Conservation (phyloP, 2,797 vertebrate species). For the Hydrophis major region DNA sequence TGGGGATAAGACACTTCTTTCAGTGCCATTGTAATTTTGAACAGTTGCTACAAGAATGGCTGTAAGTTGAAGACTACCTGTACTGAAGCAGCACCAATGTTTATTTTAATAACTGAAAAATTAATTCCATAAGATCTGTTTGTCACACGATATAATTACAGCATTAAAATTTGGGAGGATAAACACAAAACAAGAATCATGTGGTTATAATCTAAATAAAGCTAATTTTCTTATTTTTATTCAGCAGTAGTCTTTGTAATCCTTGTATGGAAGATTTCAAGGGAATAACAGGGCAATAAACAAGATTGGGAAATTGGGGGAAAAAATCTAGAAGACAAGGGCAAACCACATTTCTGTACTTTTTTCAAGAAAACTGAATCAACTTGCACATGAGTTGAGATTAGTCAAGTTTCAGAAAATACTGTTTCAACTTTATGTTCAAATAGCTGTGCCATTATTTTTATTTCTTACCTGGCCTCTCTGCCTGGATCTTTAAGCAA, state of each 20-base stretch:
- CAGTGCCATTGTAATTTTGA: background rate
- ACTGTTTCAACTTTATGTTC: background rate
- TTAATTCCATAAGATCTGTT: background rate
- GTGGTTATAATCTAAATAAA: background rate
- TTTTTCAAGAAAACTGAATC: background rate
- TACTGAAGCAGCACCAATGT: background rate
- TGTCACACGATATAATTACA: background rate
- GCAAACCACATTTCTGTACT: background rate
- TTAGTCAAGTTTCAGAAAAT: background rate
- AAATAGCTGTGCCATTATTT: background rate
- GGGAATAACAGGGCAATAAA: background rate
- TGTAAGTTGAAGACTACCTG: background rate
- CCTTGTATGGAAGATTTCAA: background rate
- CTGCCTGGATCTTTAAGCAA: conserved; percentile 91
- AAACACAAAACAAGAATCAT: background rate
- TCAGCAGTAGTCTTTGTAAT: background rate
- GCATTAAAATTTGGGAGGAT: background rate
- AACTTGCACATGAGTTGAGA: background rate
- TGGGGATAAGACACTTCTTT: background rate
- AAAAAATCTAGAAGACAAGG: background rate
- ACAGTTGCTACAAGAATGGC: background rate
- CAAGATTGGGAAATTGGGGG: background rate
- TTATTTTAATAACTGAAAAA: background rate
- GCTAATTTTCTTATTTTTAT: background rate
- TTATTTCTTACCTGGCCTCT: conserved; percentile 84